Evolutionary conservation across 92 coral and sea anemone species (phyloP).

Genomic region (Palythoa heliodiscus): DNA sequence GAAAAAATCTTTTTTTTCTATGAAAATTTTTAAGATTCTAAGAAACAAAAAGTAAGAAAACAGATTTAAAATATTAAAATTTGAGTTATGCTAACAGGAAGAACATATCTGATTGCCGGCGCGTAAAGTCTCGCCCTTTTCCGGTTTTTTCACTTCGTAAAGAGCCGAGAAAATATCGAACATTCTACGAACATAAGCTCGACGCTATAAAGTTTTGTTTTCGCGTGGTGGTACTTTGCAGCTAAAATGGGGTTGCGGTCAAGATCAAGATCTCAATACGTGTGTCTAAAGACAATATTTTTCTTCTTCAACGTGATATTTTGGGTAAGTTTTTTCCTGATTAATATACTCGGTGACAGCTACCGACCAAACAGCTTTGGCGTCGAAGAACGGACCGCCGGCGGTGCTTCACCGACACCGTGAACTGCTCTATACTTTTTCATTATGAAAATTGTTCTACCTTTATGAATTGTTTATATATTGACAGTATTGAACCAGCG

Average conservation of each 20-base stretch:
- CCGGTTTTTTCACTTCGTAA: too few relatives aligned
- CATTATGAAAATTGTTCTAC: background rate
- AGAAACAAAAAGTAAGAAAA: too few relatives aligned
- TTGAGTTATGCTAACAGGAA: too few relatives aligned
- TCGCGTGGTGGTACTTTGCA: background rate
- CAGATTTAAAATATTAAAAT: too few relatives aligned
- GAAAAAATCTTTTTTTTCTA: too few relatives aligned
- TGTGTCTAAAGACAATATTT: slow-evolving; percentile 78
- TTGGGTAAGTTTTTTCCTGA: slow-evolving; percentile 63
- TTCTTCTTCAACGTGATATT: slow-evolving; percentile 79
- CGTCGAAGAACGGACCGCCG: background rate
- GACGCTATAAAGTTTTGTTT: too few relatives aligned
- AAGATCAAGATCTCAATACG: slow-evolving; percentile 23
- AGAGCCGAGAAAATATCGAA: too few relatives aligned
- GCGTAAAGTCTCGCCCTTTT: too few relatives aligned
- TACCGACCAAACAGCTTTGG: background rate
- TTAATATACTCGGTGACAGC: slow-evolving; percentile 9
- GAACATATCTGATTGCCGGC: too few relatives aligned
- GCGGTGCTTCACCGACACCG: background rate
- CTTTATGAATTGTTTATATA: background rate
- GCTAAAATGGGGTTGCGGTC: slow-evolving; percentile 26
- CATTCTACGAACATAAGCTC: too few relatives aligned
- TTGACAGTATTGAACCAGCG: background rate
- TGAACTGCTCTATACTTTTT: background rate
- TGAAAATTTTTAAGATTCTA: too few relatives aligned